Evolutionary conservation across 2,113 vertebrate genomes (phyloP).

Genomic region (Syrmaticus mikado): DNA sequence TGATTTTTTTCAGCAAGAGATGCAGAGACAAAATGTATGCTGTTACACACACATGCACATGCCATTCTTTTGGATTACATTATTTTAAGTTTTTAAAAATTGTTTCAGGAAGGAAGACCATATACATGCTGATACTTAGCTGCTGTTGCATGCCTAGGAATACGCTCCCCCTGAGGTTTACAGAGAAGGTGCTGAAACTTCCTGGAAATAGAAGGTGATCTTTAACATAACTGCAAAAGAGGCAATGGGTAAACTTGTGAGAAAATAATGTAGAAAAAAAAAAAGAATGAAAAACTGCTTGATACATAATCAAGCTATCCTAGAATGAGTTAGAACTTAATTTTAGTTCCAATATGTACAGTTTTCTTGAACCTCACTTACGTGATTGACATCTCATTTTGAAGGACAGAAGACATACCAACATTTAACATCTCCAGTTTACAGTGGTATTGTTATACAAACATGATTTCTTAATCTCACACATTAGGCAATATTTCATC

Average conservation of each 20-base stretch:
- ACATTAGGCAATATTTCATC: background rate
- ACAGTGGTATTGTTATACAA: background rate
- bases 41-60: background rate
- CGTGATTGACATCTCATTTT: background rate
- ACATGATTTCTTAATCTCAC: background rate
- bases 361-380: slow-evolving; percentile 1
- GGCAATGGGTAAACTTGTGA: background rate
- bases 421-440: background rate
- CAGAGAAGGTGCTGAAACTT: background rate
- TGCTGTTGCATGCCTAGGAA: background rate
- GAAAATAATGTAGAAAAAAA: background rate
- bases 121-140: background rate
- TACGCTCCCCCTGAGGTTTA: background rate
- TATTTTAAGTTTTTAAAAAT: background rate
- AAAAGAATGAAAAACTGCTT: background rate
- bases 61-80: background rate
- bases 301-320: background rate
- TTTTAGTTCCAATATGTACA: background rate
- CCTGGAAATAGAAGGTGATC: background rate
- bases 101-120: background rate
- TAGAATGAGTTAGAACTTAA: background rate
- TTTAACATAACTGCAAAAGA: background rate
- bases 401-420: slow-evolving; percentile 10
- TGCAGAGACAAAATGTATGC: background rate
- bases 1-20: background rate